These are phyloP conservation scores for Neoaliturus tenellus DNA, from an alignment of 2,888 invertebrate genomes.

Conservation along the genomic window DNA sequence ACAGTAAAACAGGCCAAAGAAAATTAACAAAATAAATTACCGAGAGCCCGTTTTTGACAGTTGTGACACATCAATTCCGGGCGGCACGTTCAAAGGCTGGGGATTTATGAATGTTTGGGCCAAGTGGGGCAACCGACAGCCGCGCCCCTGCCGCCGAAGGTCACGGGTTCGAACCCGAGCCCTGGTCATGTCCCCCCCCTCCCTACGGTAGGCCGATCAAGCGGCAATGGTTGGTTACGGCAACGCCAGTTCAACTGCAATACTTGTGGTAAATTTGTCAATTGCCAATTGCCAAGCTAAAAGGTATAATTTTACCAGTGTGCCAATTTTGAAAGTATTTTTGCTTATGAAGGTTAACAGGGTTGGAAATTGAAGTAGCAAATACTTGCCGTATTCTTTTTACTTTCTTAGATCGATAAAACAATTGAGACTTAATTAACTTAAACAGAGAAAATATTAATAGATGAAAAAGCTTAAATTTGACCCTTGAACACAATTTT, in stretches of 20 bases:
- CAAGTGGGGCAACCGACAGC: neutral
- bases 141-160: neutral
- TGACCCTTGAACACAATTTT: too few relatives aligned
- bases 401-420: too few relatives aligned
- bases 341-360: neutral
- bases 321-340: neutral
- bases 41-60: neutral
- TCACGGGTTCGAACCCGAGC: slow-evolving; percentile 16
- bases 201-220: neutral
- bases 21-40: too few relatives aligned
- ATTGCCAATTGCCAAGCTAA: neutral
- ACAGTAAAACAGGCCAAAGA: too few relatives aligned
- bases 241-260: neutral
- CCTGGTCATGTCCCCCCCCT: neutral
- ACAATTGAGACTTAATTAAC: too few relatives aligned
- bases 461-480: too few relatives aligned
- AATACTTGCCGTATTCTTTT: too few relatives aligned
- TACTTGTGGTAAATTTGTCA: neutral
- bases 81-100: neutral
- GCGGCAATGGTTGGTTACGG: neutral
- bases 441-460: too few relatives aligned
- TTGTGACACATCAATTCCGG: neutral
- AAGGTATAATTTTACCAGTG: neutral
- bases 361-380: neutral
- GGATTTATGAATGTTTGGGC: neutral